A percentile compares a stretch with the other conserved stretches of the same genome.
Evolutionary conservation across 2,797 vertebrate species (phyloP).

Genomic region (Menidia menidia): DNA sequence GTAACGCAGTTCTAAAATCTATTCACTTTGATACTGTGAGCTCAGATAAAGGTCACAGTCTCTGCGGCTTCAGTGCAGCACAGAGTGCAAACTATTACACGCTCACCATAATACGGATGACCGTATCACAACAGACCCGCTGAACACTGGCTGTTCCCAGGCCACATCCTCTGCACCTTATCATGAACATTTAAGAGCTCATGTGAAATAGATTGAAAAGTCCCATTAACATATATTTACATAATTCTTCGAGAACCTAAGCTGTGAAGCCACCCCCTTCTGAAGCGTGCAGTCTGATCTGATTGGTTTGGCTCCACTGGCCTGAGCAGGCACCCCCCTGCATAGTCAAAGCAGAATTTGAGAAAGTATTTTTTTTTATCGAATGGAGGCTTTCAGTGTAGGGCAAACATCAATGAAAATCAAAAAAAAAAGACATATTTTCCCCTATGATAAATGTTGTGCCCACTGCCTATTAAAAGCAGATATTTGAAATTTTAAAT

Average conservation of each 20-base stretch:
- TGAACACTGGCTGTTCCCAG: not conserved
- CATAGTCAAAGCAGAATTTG: not conserved
- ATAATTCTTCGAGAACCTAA: not conserved
- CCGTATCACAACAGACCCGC: slow-evolving; percentile 17
- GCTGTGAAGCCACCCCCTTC: not conserved
- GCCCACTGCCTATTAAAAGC: too few species aligned
- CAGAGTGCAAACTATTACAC: slow-evolving; percentile 33
- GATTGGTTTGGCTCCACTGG: not conserved
- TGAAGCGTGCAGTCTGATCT: not conserved
- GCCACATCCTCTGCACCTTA: not conserved
- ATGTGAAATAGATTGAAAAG: too few species aligned
- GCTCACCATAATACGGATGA: slow-evolving; percentile 6
- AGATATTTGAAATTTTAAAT: too few species aligned
- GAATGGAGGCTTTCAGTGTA: not conserved
- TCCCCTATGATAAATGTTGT: too few species aligned
- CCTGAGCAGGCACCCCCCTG: not conserved
- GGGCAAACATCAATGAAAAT: not conserved
- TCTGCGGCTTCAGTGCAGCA: slow-evolving; percentile 30
- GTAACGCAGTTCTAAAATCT: slow-evolving; percentile 46
- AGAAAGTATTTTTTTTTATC: not conserved
- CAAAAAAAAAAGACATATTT: too few species aligned
- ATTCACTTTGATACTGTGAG: slow-evolving; percentile 40
- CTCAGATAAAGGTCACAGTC: slow-evolving; percentile 55
- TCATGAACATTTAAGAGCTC: not conserved
- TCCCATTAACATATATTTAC: not conserved